A percentile compares a stretch with the other conserved stretches of the same genome.
Evolutionary conservation across 2,797 vertebrate genomes (phyloP).

Genomic region (Microchirus variegatus): DNA sequence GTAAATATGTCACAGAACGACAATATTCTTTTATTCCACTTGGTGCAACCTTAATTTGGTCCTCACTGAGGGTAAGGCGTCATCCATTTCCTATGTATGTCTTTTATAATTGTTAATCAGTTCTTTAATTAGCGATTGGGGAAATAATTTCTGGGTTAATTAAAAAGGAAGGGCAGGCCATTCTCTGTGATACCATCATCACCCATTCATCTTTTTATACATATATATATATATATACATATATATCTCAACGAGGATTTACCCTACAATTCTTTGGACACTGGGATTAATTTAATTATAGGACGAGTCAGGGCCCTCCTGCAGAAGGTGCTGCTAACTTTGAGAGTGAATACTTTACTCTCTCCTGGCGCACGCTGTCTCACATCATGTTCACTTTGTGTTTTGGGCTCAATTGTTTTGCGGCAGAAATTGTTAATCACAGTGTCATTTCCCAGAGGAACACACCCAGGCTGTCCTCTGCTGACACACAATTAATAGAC

Average conservation of each 20-base stretch:
- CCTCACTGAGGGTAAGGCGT: not conserved
- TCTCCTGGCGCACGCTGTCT: slow-evolving; percentile 10
- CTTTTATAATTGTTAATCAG: slow-evolving; percentile 4
- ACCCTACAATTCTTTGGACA: slow-evolving; percentile 1
- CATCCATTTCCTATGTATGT: not conserved
- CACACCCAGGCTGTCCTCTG: slow-evolving; percentile 84
- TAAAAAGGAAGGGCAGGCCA: not conserved
- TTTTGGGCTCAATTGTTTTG: slow-evolving; percentile 35
- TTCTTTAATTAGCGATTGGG: not conserved
- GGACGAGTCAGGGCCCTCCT: not conserved
- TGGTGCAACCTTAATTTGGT: no score
- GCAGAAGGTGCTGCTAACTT: slow-evolving; percentile 23
- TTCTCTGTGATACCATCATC: not conserved
- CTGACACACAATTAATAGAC: slow-evolving; percentile 93
- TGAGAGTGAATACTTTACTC: slow-evolving; percentile 21
- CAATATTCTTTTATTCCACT: not conserved
- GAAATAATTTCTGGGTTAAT: not conserved
- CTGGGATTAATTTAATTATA: slow-evolving; percentile 39
- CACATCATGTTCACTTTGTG: slow-evolving; percentile 39
- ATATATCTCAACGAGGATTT: not conserved
- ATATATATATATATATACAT: no score
- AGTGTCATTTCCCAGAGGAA: slow-evolving; percentile 87
- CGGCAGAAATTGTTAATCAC: slow-evolving; percentile 91
- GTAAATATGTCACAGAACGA: not conserved
- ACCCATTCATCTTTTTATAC: not conserved